These are phyloP conservation scores for Nemoura dubitans DNA, from an alignment of 2,888 invertebrate species.

Conservation along the genomic window DNA sequence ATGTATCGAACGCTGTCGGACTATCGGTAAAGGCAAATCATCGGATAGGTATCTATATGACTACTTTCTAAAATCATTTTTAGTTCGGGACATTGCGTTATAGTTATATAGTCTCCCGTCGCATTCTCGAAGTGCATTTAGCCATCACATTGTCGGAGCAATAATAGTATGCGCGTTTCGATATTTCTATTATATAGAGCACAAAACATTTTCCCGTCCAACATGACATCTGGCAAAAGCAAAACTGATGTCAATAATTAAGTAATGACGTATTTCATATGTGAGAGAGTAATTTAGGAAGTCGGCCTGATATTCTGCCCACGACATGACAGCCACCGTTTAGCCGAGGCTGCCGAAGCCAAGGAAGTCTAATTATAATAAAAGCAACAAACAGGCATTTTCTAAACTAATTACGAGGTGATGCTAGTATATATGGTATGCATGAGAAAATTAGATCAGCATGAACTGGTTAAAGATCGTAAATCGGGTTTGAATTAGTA, in stretches of 20 bases:
- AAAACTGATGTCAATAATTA: constrained; percentile 34
- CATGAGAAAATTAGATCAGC: constrained; percentile 35
- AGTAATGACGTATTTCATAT: not conserved
- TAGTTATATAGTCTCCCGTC: not conserved
- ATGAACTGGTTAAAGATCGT: constrained; percentile 33
- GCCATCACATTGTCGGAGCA: not conserved
- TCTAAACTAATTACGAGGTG: constrained; percentile 19
- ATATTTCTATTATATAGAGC: not conserved
- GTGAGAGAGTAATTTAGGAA: not conserved
- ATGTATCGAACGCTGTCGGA: not conserved
- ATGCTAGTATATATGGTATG: constrained; percentile 9
- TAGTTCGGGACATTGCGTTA: constrained; percentile 30
- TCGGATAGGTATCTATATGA: not conserved
- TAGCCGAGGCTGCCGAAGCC: not conserved
- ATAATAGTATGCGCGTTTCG: constrained; percentile 16
- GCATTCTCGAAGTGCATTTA: not conserved
- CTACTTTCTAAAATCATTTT: constrained; percentile 43
- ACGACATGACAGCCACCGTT: not conserved
- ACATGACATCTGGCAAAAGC: constrained; percentile 31
- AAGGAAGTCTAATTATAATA: constrained; percentile 28
- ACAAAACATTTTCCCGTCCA: not conserved
- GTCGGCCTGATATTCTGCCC: constrained; percentile 7
- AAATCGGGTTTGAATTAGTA: constrained; percentile 39
- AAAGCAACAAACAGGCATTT: not conserved
- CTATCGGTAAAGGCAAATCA: not conserved